Conservation (phyloP, 1,140 invertebrate species). For the Aricia agestis region DNA sequence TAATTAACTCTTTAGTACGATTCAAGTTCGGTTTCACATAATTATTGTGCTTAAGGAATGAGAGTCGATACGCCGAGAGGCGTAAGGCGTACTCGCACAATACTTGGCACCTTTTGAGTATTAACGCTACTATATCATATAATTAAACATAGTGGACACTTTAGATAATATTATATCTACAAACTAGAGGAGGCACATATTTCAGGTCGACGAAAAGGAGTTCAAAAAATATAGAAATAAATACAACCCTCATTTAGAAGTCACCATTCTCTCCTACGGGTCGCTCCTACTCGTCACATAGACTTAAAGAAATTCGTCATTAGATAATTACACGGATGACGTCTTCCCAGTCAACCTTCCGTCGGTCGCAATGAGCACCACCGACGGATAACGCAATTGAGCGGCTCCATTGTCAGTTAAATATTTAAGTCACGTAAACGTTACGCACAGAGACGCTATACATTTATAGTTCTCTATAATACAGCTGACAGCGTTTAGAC, state of each 20-base stretch:
- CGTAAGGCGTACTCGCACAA: slow-evolving; percentile 46
- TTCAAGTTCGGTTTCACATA: slow-evolving; percentile 41
- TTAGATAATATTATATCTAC: slow-evolving; percentile 49
- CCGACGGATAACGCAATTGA: neutral
- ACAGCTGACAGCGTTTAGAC: neutral
- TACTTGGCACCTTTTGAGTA: slow-evolving; percentile 69
- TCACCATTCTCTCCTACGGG: slow-evolving; percentile 38
- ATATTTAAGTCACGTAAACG: neutral
- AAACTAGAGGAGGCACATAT: slow-evolving; percentile 65
- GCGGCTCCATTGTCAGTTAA: neutral
- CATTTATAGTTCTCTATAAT: neutral
- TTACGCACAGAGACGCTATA: neutral
- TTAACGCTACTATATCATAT: slow-evolving; percentile 56
- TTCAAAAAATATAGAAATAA: slow-evolving; percentile 68
- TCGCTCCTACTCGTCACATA: slow-evolving; percentile 24
- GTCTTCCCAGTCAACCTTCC: slow-evolving; percentile 2
- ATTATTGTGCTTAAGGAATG: slow-evolving; percentile 65
- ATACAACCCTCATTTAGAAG: slow-evolving; percentile 51
- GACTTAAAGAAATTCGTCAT: slow-evolving; percentile 15
- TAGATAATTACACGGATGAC: slow-evolving; percentile 15
- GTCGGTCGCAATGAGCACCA: neutral
- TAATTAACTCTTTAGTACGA: slow-evolving; percentile 40
- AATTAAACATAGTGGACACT: slow-evolving; percentile 49
- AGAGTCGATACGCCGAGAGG: slow-evolving; percentile 43
- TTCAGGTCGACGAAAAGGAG: slow-evolving; percentile 65